Conservation (phyloP, 2,113 vertebrate genomes). For the Zosterops japonicus region DNA sequence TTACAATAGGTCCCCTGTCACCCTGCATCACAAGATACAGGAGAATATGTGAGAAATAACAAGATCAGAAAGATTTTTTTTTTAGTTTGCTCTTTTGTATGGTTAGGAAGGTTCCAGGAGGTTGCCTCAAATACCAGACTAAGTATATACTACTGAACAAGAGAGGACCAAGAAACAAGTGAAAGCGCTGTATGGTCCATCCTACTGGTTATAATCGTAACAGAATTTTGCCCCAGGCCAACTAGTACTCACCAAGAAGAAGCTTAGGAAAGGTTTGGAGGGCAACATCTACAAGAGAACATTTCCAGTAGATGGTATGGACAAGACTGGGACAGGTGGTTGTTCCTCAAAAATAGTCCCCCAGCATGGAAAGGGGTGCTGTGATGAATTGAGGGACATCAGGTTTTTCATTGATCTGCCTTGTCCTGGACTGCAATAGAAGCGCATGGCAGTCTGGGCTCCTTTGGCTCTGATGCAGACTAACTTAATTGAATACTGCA, state of each 20-base stretch:
- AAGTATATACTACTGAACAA: background rate
- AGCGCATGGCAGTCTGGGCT: background rate
- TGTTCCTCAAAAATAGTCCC: background rate
- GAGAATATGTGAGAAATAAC: background rate
- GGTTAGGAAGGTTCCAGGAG: background rate
- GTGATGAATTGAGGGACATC: rapidly evolving
- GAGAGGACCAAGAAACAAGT: background rate
- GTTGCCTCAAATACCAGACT: background rate
- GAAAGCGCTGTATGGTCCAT: background rate
- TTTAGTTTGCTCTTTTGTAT: background rate
- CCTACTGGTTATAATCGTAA: background rate
- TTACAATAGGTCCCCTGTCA: background rate
- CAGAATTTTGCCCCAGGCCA: background rate
- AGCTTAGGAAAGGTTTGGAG: background rate
- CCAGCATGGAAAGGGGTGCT: rapidly evolving
- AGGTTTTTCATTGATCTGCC: background rate
- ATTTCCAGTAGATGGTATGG: background rate
- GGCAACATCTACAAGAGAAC: rapidly evolving
- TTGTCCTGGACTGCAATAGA: background rate
- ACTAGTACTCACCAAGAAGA: background rate
- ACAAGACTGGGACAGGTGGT: background rate
- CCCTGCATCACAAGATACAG: background rate
- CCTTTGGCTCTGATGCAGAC: background rate
- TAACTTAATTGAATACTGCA: background rate
- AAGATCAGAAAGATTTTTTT: background rate